Conservation (phyloP, 2,113 vertebrate species). For the Podiceps cristatus region DNA sequence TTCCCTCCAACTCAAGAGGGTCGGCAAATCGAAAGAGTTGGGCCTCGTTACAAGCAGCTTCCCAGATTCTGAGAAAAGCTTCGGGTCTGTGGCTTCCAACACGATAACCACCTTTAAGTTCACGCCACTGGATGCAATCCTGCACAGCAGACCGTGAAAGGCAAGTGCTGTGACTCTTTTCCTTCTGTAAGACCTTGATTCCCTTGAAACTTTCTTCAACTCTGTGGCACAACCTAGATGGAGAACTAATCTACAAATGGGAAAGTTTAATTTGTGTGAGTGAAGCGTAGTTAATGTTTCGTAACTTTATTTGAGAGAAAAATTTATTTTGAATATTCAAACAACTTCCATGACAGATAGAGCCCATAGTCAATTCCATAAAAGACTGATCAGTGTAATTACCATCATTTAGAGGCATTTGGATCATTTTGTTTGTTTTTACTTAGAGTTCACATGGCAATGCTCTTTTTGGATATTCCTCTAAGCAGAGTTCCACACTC, state of each 20-base stretch:
- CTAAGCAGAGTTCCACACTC: not conserved
- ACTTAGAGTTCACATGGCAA: not conserved
- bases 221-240: not conserved
- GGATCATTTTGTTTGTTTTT: not conserved
- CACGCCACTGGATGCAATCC: not conserved
- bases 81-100: not conserved
- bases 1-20: not conserved
- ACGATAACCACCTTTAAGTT: fast-evolving
- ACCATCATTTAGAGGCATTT: not conserved
- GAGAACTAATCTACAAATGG: not conserved
- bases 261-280: not conserved
- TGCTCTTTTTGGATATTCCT: not conserved
- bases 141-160: not conserved
- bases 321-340: not conserved
- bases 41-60: not conserved
- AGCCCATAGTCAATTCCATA: not conserved
- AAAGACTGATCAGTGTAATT: not conserved
- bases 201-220: not conserved
- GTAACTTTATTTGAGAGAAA: not conserved
- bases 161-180: not conserved
- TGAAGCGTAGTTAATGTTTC: not conserved
- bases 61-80: not conserved
- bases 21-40: not conserved
- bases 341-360: not conserved
- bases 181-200: not conserved